Evolutionary conservation across 2,797 vertebrate species (phyloP).

Genomic region (Acrossocheilus wenchowensis): DNA sequence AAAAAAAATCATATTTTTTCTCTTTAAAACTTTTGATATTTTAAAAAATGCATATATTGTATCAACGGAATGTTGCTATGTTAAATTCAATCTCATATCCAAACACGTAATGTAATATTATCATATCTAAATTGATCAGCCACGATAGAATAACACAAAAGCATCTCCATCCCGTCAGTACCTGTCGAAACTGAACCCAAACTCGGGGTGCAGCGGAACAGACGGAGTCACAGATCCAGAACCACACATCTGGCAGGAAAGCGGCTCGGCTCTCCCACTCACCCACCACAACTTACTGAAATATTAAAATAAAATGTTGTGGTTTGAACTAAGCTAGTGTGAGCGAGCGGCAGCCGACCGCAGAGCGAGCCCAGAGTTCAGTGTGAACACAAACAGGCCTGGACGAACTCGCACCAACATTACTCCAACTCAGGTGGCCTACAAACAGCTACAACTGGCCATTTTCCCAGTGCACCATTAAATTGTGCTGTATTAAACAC

Average conservation of each 20-base stretch:
- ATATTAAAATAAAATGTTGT: slow-evolving; percentile 57
- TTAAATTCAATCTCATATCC: too few species aligned
- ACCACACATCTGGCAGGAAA: slow-evolving; percentile 31
- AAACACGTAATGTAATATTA: too few species aligned
- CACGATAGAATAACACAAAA: background rate
- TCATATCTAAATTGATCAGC: too few species aligned
- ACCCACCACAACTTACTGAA: slow-evolving; percentile 46
- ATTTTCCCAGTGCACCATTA: slow-evolving; percentile 49
- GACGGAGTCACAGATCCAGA: slow-evolving; percentile 38
- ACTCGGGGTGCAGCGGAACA: slow-evolving; percentile 1
- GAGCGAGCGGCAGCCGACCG: slow-evolving; percentile 46
- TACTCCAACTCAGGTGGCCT: slow-evolving; percentile 16
- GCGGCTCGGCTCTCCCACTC: slow-evolving; percentile 32
- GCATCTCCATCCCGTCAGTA: too few species aligned
- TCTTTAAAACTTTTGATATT: too few species aligned
- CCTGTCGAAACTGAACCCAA: background rate
- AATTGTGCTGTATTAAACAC: slow-evolving; percentile 52
- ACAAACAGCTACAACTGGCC: slow-evolving; percentile 39
- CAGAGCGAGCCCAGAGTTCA: slow-evolving; percentile 33
- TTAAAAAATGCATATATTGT: too few species aligned
- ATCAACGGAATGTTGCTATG: too few species aligned
- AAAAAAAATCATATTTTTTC: too few species aligned
- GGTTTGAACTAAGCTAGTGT: slow-evolving; percentile 55
- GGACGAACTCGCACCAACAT: background rate
- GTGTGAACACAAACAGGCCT: slow-evolving; percentile 17